phyloP scores from a whole-genome alignment of 1,140 invertebrate species.

The Stegodyphus mimosarum region DNA sequence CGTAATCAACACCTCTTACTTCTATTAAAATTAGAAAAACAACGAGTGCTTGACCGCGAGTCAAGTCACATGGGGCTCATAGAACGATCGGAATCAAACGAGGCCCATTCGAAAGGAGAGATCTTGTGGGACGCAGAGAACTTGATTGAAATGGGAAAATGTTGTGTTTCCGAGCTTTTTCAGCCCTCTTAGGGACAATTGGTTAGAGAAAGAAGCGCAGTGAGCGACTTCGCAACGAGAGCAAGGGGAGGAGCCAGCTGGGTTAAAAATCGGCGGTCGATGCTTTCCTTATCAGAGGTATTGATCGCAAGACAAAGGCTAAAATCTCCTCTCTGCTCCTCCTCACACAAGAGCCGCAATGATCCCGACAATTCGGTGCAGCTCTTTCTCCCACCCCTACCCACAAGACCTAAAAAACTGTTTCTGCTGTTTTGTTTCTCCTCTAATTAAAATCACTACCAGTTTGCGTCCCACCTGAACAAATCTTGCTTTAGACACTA shows the following conservation, averaged over 20 bases:
- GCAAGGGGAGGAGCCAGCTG: conserved; percentile 30
- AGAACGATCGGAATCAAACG: conserved; percentile 46
- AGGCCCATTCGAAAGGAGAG: conserved; percentile 37
- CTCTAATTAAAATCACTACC: no score
- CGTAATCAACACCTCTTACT: conserved; percentile 58
- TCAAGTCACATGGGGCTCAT: conserved; percentile 33
- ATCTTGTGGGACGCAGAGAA: conserved; percentile 42
- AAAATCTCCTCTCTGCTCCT: not conserved
- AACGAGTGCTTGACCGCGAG: conserved; percentile 43
- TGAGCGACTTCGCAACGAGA: conserved; percentile 20
- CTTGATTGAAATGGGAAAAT: conserved; percentile 59
- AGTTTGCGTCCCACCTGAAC: no score
- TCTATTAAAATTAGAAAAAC: conserved; percentile 61
- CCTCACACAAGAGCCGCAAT: not conserved
- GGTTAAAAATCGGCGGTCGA: conserved; percentile 51
- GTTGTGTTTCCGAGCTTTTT: conserved; percentile 22
- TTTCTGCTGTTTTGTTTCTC: no score
- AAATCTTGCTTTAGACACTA: no score
- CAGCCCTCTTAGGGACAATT: conserved; percentile 45
- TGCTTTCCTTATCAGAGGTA: conserved; percentile 42
- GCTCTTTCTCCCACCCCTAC: no score
- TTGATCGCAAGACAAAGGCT: conserved; percentile 46
- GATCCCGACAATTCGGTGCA: not conserved
- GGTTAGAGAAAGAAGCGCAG: conserved; percentile 4
- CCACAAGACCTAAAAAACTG: no score